Base-by-base conservation (phyloP, 2,113 vertebrate genomes). In the Grantiella picta region DNA sequence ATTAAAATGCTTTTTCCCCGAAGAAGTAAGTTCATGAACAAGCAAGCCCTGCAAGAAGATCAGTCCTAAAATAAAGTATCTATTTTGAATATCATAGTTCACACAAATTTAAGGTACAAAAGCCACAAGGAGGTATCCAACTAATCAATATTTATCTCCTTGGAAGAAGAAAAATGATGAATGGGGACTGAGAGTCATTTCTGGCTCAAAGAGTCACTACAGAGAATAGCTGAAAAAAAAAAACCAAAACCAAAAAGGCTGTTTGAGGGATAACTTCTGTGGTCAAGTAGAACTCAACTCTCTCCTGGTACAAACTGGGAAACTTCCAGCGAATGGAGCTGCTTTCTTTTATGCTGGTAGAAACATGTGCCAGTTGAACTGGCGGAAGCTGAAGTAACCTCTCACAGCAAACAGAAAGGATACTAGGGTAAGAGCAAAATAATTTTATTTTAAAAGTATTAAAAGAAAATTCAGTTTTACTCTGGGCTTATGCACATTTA, bases 121-220 rank as follows among this genome's bases (percentile, higher is more conserved):
- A 80, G 17, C 10, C 40, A 80, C 27, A 57, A 52, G 16, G 19
- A 76, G 3, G 5, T 29, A 68, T 17, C 15, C 28, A 64, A 45
- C 10, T 27, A 20, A 60, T 52, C 7, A 38, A 27, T 16, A 86
- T 66, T 82, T 57, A 23, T 9, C 23, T 49, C 8, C 14, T 29
- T 42, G 28, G 29, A 76, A 85, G 29, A 11, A 44, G 2, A 28
- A 71, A 65, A 60, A 45, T 0, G 0, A 3, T 2, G 2, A 1
- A 0, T 6, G 29, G 20, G 33, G 27, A 68, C 1, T 0, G 33
- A 56, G 38, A 40, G 8, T 10, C 22, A 27, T 61, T 61, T 27
- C 70, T 69, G 45, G 14, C 9, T 86, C 56, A 42, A 63, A 90
- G 6, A 70, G 7, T 8, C 16, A 12, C 54, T 72, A 40, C 8